phyloP scores from a whole-genome alignment of 2,797 vertebrate species.

The Sarcophilus harrisii region DNA sequence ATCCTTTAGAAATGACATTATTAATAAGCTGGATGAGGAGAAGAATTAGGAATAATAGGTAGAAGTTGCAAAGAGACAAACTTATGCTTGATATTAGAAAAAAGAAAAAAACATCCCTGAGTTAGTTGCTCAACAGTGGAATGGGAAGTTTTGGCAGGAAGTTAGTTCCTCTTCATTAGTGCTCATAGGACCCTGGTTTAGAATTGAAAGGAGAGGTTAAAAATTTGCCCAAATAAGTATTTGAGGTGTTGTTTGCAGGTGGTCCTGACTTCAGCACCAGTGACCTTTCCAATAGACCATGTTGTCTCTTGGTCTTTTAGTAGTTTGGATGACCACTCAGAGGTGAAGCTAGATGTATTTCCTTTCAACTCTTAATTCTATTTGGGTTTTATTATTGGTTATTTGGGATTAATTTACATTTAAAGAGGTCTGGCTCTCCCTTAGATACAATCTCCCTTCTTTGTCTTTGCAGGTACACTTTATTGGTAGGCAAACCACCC shows the following conservation, averaged over 20 bases:
- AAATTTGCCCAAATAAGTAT: not conserved
- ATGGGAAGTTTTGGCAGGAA: not conserved
- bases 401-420: not conserved
- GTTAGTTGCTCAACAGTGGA: not conserved
- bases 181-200: not conserved
- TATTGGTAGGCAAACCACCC: conserved; percentile 97
- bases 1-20: not conserved
- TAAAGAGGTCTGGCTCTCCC: not conserved
- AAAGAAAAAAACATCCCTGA: not conserved
- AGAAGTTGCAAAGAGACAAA: not conserved
- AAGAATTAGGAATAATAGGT: not conserved
- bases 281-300: not conserved
- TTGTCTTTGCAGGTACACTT: conserved; percentile 90
- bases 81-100: not conserved
- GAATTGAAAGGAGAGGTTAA: not conserved
- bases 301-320: not conserved
- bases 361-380: not conserved
- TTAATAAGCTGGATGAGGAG: not conserved
- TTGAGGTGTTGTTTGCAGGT: not conserved
- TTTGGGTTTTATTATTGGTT: conserved; percentile 29
- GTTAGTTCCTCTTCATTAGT: not conserved
- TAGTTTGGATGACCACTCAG: not conserved
- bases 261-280: not conserved
- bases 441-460: not conserved
- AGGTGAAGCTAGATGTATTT: not conserved